Percentiles rank a stretch among this genome's conserved stretches.
Conservation (phyloP, 2,888 invertebrate species). For the Phlogophora meticulosa region DNA sequence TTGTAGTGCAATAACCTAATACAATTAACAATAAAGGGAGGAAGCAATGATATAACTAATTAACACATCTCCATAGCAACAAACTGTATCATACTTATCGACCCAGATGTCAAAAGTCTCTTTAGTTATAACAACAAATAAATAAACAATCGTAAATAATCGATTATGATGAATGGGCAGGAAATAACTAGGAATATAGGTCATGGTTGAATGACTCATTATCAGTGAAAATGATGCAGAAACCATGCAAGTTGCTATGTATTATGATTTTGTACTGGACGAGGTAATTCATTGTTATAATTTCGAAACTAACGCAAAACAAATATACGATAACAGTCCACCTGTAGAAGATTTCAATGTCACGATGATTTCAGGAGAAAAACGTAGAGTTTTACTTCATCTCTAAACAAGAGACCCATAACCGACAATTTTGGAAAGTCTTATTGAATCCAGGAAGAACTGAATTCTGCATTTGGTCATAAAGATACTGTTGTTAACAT, state of each 20-base stretch:
- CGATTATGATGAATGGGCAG: conserved; percentile 45
- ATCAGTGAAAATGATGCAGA: conserved; percentile 37
- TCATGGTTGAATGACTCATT: conserved; percentile 55
- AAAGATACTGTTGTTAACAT: conserved; percentile 29
- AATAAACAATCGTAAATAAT: conserved; percentile 52
- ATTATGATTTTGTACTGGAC: conserved; percentile 16
- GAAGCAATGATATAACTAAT: conserved; percentile 13
- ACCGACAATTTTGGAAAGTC: conserved; percentile 9
- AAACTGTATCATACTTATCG: conserved; percentile 27
- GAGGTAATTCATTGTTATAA: conserved; percentile 37
- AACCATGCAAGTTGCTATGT: conserved; percentile 6
- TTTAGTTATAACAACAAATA: conserved; percentile 34
- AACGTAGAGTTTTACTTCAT: not conserved
- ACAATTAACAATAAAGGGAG: conserved; percentile 11
- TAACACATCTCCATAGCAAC: conserved; percentile 40
- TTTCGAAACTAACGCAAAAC: conserved; percentile 14
- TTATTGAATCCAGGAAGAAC: conserved; percentile 34
- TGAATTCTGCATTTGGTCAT: conserved; percentile 25
- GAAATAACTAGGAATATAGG: conserved; percentile 57
- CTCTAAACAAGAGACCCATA: not conserved
- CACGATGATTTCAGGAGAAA: conserved; percentile 5
- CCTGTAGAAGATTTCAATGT: conserved; percentile 9
- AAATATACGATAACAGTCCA: conserved; percentile 33
- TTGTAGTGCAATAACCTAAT: conserved; percentile 42
- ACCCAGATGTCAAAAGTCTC: conserved; percentile 38